phyloP scores from a whole-genome alignment of 2,113 vertebrate genomes.

The Osmerus eperlanus region DNA sequence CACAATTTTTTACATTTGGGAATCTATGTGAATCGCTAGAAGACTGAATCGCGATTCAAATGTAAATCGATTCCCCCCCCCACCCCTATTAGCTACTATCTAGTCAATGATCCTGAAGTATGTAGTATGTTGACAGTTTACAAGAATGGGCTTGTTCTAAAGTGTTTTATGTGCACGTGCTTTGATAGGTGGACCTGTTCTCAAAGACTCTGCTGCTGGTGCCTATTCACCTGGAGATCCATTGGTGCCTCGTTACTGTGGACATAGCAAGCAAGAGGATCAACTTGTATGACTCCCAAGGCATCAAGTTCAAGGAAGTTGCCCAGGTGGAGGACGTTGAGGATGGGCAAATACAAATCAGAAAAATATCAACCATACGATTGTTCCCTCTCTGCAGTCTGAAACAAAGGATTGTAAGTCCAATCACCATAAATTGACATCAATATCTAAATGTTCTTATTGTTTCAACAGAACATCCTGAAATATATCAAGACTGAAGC shows the following conservation, averaged over 20 bases:
- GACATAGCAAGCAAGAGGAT: conserved; percentile 85
- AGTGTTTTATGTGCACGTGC: too few species aligned
- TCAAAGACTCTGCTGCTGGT: conserved; percentile 90
- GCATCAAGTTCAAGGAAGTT: conserved; percentile 87
- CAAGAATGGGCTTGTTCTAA: too few species aligned
- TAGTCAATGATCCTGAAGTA: too few species aligned
- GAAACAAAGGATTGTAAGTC: neutral
- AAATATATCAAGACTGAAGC: conserved; percentile 95
- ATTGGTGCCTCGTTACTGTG: conserved; percentile 95
- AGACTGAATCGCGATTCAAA: too few species aligned
- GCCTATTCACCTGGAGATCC: conserved; percentile 95
- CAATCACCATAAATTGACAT: neutral
- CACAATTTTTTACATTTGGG: too few species aligned
- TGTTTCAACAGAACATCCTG: conserved; percentile 82
- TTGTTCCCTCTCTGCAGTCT: neutral
- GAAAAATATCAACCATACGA: conserved; percentile 28
- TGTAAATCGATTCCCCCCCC: too few species aligned
- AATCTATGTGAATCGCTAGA: too few species aligned
- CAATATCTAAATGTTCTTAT: neutral
- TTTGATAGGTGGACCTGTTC: conserved; percentile 89
- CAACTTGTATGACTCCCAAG: conserved; percentile 95
- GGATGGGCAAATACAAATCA: too few species aligned
- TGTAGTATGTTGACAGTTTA: too few species aligned
- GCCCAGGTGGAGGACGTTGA: conserved; percentile 75
- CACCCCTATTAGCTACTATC: too few species aligned